Conservation (phyloP, 2,113 vertebrate species). For the Pelvicachromis taeniatus region DNA sequence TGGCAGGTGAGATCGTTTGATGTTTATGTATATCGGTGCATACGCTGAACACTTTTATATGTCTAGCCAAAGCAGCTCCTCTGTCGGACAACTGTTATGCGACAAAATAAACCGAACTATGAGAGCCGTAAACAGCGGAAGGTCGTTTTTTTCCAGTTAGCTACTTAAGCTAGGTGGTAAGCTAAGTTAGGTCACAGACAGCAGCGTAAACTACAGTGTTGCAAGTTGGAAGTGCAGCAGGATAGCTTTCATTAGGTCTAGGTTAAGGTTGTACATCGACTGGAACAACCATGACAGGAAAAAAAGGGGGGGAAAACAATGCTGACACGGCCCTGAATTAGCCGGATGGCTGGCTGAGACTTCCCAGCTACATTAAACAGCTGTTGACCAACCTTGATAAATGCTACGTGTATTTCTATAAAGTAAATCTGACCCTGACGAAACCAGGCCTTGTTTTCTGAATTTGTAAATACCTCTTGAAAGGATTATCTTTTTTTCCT, state of each 20-base stretch:
- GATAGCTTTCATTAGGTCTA: too few species aligned
- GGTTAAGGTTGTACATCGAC: rapidly evolving
- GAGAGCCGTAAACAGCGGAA: conserved; percentile 26
- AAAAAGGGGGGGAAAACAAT: too few species aligned
- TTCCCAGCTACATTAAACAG: conserved; percentile 2
- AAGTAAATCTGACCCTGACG: neutral
- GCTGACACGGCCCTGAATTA: neutral
- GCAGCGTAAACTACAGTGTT: neutral
- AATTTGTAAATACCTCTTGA: neutral
- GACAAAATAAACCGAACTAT: neutral
- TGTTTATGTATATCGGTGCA: too few species aligned
- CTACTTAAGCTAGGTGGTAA: conserved; percentile 10
- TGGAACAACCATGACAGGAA: neutral
- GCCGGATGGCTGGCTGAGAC: neutral
- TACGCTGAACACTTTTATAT: neutral
- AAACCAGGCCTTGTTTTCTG: neutral
- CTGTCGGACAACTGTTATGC: neutral
- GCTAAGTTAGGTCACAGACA: conserved; percentile 24
- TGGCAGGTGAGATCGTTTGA: conserved; percentile 38
- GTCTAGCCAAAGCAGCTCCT: neutral
- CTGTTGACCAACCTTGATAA: neutral
- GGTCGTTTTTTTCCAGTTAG: conserved; percentile 44
- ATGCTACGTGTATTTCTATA: neutral
- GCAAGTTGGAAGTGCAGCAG: neutral
- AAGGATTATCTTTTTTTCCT: rapidly evolving